These are phyloP conservation scores for Lepus europaeus DNA, from an alignment of 2,113 vertebrate genomes.

Conservation along the genomic window DNA sequence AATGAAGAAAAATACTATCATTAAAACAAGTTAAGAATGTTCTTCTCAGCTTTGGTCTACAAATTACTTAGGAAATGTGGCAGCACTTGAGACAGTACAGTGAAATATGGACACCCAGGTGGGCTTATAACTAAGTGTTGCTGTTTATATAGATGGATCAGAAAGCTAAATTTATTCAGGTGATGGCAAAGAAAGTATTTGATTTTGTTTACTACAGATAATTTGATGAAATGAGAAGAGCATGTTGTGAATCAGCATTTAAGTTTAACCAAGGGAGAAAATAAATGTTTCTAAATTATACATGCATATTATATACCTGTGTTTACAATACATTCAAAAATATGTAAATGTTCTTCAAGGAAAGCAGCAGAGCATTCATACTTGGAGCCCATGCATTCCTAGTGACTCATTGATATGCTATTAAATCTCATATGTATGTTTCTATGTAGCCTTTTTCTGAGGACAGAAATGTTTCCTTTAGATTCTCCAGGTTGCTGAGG, in stretches of 20 bases:
- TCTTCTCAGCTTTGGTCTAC: conserved; percentile 71
- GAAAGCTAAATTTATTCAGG: conserved; percentile 68
- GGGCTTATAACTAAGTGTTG: conserved; percentile 64
- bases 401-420: background rate
- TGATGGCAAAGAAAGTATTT: conserved; percentile 58
- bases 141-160: conserved; percentile 56
- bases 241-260: conserved; percentile 36
- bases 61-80: conserved; percentile 72
- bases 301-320: background rate
- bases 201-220: conserved; percentile 49
- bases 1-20: conserved; percentile 84
- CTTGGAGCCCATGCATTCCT: background rate
- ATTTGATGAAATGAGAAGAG: background rate
- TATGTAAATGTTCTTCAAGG: background rate
- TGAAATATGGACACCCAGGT: conserved; percentile 75
- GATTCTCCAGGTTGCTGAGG: background rate
- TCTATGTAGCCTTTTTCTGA: conserved; percentile 9
- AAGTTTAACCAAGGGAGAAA: background rate
- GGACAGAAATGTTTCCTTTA: background rate
- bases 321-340: background rate
- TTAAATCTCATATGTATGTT: background rate
- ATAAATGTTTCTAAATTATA: background rate
- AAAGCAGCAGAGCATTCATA: background rate
- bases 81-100: conserved; percentile 64
- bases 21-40: conserved; percentile 77